Evolutionary conservation across 2,888 invertebrate species (phyloP), one percentile per base, ranked within the genome.

Genomic region (Lasioglossum oenotherae): DNA sequence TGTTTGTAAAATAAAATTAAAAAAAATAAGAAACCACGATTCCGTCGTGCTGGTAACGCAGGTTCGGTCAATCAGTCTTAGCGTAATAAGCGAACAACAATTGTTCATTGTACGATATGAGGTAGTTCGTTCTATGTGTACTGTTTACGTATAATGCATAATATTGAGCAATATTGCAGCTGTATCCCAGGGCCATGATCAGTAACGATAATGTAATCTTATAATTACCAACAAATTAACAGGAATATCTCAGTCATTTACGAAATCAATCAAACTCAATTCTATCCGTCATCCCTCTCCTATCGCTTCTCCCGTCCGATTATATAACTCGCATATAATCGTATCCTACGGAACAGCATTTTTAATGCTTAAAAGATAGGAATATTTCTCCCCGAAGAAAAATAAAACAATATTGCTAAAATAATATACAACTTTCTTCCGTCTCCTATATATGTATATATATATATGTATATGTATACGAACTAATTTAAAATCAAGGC

Each of bases 131-230:
- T 84, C 80, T 86, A 77, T 86, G 78, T 85, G 74, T 83, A 78
- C 78, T 72, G 82, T 82, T 44, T 44, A 82, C 80, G 74, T 71
- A 38, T 79, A 64, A 80, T 82, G 84, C 80, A 78, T 88, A 82
- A 78, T 82, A 78, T 87, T 93, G 93, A 93, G 92, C 92, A 92
- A 92, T 93, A 94, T 94, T 94, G 94, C 94, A 94, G 87, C 93
- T 93, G 92, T 93, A 92, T 94, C 94, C 94, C 94, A 92, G 92
- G 92, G 92, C 93, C 93, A 91, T 89, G 67, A 72, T 88, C 86
- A 78, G 88, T 91, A 91, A 92, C 89, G 86, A 93, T 89, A 85
- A 89, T 88, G 88, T 87, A 89, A 89, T 76, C 92, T 89, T 91
- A 92, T 73, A 88, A 88, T 91, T 92, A 91, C 77, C 87, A 93